Base-by-base conservation (phyloP, 2,797 vertebrate species). In the Gymnoscopelus braueri region DNA sequence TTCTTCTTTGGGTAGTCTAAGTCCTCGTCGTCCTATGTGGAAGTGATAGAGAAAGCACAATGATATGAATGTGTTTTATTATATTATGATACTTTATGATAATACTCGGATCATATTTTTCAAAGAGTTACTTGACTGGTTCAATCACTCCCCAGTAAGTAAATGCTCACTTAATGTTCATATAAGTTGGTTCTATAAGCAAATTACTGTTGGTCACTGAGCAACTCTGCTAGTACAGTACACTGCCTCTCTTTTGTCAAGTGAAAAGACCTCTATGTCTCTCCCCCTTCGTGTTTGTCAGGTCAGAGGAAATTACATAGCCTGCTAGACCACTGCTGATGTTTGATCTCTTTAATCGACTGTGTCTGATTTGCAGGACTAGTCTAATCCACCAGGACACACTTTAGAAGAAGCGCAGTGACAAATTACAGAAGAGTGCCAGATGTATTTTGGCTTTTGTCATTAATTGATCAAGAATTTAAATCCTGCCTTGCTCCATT, bases 1-100 rank as follows among this genome's bases (percentile, higher is more conserved):
- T 98, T 98, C 85, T 98, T 99, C 90, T 98, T 99, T 0, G 96
- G 96, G 19, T 92, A 70, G 0, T 96, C 97, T 60, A 96, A 96
- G 11, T 98, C 97, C 9, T 98, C 97, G 53, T 99, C 98, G 50
- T 99, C 96, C 95, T 97, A 58, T 4, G n/a, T 44, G n/a, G 23
- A 57, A 62, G 15, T 54, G 32, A 24, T 29, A 74, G 14, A 72
- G 29, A 47, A 44, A 44, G 39, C 39, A 44, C 39, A 44, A 10
- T 39, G 35, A 39, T 44, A 44, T 44, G 9, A 44, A 44, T 44
- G 19, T 63, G 19, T 29, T 57, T 10, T 2, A 2, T 60, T 72
- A 47, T n/a, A 48, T 2, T 6, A 49, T 12, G 9, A 35, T 35
- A 35, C 32, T 35, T 35, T 35, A 10, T 44, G 39, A 44, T 44